phyloP scores from a whole-genome alignment of 1,140 invertebrate genomes.

The Arion vulgaris region DNA sequence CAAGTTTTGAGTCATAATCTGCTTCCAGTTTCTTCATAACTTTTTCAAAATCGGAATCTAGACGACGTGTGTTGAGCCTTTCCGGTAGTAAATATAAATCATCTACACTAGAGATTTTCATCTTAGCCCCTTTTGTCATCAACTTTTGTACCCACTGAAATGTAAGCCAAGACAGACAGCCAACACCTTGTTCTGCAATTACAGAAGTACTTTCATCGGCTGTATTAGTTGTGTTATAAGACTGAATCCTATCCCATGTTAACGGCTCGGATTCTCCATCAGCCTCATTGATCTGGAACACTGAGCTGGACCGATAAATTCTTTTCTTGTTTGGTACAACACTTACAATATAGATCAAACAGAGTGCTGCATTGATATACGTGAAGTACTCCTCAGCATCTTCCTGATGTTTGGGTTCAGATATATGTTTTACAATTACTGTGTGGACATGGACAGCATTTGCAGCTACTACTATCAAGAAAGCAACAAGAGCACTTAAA shows the following conservation, averaged over 20 bases:
- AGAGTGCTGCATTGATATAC: conserved; percentile 56
- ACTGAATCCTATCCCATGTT: conserved; percentile 69
- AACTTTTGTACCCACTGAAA: conserved; percentile 92
- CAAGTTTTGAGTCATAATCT: conserved; percentile 5
- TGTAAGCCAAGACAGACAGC: conserved; percentile 81
- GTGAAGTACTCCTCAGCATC: conserved; percentile 72
- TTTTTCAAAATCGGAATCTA: conserved; percentile 76
- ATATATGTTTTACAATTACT: conserved; percentile 53
- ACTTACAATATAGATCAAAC: conserved; percentile 64
- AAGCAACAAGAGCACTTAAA: conserved; percentile 78
- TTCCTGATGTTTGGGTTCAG: conserved; percentile 71
- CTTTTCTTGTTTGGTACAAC: conserved; percentile 59
- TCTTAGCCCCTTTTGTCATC: conserved; percentile 85
- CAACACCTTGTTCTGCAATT: conserved; percentile 84
- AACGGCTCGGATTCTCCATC: conserved; percentile 72
- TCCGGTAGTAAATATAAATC: conserved; percentile 90
- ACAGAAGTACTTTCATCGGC: conserved; percentile 82
- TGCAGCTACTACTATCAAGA: conserved; percentile 79
- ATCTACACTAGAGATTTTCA: conserved; percentile 81
- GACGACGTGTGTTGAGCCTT: conserved; percentile 78
- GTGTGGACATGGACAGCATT: conserved; percentile 71
- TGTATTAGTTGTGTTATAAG: conserved; percentile 76
- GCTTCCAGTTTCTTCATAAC: conserved; percentile 38
- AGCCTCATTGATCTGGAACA: conserved; percentile 56
- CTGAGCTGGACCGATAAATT: conserved; percentile 49